Conservation (phyloP, 2,797 vertebrate genomes). For the Carduelis carduelis region DNA sequence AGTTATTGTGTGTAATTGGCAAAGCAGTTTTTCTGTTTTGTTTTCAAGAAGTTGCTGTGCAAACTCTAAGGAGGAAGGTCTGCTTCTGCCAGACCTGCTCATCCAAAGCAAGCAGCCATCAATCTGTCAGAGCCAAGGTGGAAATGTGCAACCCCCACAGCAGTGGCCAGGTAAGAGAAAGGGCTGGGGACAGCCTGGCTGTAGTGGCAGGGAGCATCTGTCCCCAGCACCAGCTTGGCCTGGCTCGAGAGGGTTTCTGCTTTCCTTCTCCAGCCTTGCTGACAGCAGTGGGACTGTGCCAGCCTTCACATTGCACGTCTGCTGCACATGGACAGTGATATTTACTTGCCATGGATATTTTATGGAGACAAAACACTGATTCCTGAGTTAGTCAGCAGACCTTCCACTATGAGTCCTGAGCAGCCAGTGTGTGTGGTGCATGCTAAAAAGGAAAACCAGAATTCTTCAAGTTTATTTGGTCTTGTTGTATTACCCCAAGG, state of each 20-base stretch:
- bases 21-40: conserved; percentile 1
- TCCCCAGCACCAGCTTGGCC: not conserved
- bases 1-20: not conserved
- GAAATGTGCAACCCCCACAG: not conserved
- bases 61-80: not conserved
- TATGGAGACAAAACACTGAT: not conserved
- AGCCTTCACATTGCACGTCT: not conserved
- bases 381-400: not conserved
- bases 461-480: not conserved
- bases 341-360: not conserved
- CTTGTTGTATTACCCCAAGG: not conserved
- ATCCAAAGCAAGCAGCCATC: not conserved
- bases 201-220: not conserved
- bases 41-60: not conserved
- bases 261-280: not conserved
- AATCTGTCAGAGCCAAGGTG: not conserved
- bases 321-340: not conserved
- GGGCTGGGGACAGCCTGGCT: not conserved
- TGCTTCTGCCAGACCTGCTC: conserved; percentile 5
- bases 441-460: not conserved
- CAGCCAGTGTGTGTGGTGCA: not conserved
- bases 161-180: not conserved
- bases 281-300: not conserved
- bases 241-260: not conserved
- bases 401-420: not conserved